A percentile compares a stretch with the other conserved stretches of the same genome.
Evolutionary conservation across 2,113 vertebrate species (phyloP).

Genomic region (Hippocampus mohnikei): DNA sequence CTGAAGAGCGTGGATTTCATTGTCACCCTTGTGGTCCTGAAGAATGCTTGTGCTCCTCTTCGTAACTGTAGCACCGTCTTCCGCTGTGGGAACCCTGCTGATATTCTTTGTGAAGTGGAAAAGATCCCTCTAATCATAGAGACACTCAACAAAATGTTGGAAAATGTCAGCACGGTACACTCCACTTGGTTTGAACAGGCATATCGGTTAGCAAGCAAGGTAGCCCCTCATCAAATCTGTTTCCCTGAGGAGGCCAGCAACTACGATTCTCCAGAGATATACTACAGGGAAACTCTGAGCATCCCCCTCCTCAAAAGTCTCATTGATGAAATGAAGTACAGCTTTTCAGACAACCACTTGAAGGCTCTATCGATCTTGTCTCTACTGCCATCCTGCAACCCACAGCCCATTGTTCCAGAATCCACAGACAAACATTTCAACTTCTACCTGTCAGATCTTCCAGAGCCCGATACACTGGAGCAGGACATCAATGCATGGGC

Average conservation of each 20-base stretch:
- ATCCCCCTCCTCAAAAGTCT: constrained; percentile 82
- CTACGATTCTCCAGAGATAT: constrained; percentile 80
- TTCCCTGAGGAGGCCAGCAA: constrained; percentile 69
- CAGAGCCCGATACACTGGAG: constrained; percentile 83
- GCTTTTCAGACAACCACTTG: constrained; percentile 87
- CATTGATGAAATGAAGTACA: constrained; percentile 89
- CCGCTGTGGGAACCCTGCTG: constrained; percentile 86
- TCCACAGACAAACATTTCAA: constrained; percentile 82
- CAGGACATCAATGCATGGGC: constrained; percentile 89
- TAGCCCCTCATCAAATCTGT: constrained; percentile 80
- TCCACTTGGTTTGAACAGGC: constrained; percentile 93
- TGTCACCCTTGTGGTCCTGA: constrained; percentile 84
- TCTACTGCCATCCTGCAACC: constrained; percentile 87
- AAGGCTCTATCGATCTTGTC: constrained; percentile 88
- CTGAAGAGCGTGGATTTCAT: constrained; percentile 87
- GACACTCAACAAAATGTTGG: constrained; percentile 84
- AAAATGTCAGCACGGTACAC: constrained; percentile 85
- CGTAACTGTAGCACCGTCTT: constrained; percentile 85
- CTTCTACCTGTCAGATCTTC: constrained; percentile 83
- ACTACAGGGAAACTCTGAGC: constrained; percentile 85
- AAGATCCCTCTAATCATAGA: constrained; percentile 84
- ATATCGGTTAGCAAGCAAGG: constrained; percentile 79
- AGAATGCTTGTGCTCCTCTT: constrained; percentile 81
- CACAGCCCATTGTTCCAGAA: constrained; percentile 81
- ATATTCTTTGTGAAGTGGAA: constrained; percentile 80